Percentiles rank a stretch among this genome's conserved stretches.
Conservation (phyloP, 2,888 invertebrate species). For the Tricholauxania praeusta region DNA sequence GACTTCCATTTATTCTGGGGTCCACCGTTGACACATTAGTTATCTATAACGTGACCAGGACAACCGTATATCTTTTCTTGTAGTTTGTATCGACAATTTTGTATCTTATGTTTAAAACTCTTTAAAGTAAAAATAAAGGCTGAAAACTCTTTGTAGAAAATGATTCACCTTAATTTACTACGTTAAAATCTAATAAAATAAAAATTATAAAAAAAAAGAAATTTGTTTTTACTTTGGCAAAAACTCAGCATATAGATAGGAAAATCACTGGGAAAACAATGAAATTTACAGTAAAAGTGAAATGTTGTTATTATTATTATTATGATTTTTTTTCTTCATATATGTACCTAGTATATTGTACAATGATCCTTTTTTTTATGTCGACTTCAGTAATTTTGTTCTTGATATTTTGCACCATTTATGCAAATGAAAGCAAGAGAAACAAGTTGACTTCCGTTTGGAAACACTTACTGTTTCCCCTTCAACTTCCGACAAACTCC, state of each 20-base stretch:
- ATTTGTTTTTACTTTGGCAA: too few species aligned
- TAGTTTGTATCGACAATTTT: too few species aligned
- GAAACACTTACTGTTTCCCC: background rate
- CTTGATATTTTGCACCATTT: background rate
- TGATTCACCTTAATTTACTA: too few species aligned
- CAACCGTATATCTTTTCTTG: too few species aligned
- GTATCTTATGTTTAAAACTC: too few species aligned
- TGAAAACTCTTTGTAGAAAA: too few species aligned
- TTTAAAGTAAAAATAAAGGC: too few species aligned
- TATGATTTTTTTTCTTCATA: background rate
- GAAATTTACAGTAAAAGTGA: background rate
- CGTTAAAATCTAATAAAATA: too few species aligned
- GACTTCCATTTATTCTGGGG: too few species aligned
- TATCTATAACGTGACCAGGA: too few species aligned
- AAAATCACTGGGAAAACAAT: conserved; percentile 5
- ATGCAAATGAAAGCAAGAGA: conserved; percentile 16
- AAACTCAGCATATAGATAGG: background rate
- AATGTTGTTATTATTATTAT: background rate
- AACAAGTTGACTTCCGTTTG: conserved; percentile 6
- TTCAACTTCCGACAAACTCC: background rate
- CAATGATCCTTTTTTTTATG: background rate
- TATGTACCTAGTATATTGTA: background rate
- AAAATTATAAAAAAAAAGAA: too few species aligned
- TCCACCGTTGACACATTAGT: too few species aligned
- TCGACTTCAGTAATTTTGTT: background rate